These are phyloP conservation scores for Samia ricini DNA, from an alignment of 1,140 invertebrate species.

Conservation along the genomic window DNA sequence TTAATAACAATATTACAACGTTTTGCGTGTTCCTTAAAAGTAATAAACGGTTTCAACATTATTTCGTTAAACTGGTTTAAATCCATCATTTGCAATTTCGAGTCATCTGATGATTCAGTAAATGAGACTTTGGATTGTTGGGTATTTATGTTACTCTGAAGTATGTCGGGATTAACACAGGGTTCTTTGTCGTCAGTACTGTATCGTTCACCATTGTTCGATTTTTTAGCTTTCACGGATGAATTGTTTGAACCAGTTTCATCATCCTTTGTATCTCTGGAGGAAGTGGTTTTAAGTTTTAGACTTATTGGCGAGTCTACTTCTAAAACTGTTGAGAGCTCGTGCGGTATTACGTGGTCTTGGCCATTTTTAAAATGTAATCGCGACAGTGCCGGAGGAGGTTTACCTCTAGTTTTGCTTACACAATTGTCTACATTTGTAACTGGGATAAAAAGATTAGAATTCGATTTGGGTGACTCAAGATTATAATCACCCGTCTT, in stretches of 20 bases:
- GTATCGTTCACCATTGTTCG: slow-evolving; percentile 1
- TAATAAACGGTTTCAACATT: slow-evolving; percentile 70
- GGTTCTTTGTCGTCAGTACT: slow-evolving; percentile 14
- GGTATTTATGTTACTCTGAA: slow-evolving; percentile 26
- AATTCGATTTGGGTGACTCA: neutral
- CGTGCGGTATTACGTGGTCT: slow-evolving; percentile 75
- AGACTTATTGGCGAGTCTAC: slow-evolving; percentile 79
- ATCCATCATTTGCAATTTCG: slow-evolving; percentile 66
- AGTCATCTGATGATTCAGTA: slow-evolving; percentile 51
- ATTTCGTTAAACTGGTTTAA: slow-evolving; percentile 67
- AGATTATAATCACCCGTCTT: slow-evolving; percentile 12
- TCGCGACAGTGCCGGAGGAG: slow-evolving; percentile 56
- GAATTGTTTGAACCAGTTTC: slow-evolving; percentile 2
- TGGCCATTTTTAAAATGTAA: slow-evolving; percentile 51
- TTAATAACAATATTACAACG: slow-evolving; percentile 53
- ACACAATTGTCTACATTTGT: slow-evolving; percentile 2
- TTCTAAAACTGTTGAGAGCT: slow-evolving; percentile 83
- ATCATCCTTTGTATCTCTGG: slow-evolving; percentile 33
- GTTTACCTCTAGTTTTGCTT: slow-evolving; percentile 45
- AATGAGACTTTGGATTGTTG: slow-evolving; percentile 31
- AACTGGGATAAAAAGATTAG: slow-evolving; percentile 12
- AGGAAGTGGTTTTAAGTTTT: slow-evolving; percentile 48
- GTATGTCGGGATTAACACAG: slow-evolving; percentile 30
- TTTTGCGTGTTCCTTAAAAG: slow-evolving; percentile 67
- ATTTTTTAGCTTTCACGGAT: slow-evolving; percentile 3